These are phyloP conservation scores for Neoscelio sp. DNA, from an alignment of 2,888 invertebrate genomes.

Conservation along the genomic window DNA sequence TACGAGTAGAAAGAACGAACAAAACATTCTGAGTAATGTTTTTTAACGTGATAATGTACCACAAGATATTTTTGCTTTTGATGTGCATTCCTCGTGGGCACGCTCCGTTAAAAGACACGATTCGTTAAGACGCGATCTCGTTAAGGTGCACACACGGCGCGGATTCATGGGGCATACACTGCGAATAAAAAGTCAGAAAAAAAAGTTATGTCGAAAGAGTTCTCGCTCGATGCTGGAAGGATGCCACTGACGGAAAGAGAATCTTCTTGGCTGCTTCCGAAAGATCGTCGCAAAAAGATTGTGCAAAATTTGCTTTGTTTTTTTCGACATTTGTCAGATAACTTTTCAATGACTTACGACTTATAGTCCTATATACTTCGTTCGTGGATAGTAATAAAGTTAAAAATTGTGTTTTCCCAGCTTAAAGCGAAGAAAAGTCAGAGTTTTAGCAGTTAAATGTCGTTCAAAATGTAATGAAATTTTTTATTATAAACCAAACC, in stretches of 20 bases:
- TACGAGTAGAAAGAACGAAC: background rate
- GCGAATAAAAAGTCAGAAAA: slow-evolving; percentile 21
- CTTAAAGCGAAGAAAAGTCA: slow-evolving; percentile 30
- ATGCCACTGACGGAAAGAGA: slow-evolving; percentile 31
- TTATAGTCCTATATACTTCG: slow-evolving; percentile 61
- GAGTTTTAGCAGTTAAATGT: background rate
- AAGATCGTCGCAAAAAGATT: slow-evolving; percentile 57
- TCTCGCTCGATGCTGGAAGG: slow-evolving; percentile 44
- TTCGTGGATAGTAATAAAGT: slow-evolving; percentile 44
- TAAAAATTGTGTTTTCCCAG: slow-evolving; percentile 27
- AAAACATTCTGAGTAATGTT: slow-evolving; percentile 29
- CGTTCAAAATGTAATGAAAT: background rate
- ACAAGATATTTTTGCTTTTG: slow-evolving; percentile 30
- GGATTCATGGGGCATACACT: slow-evolving; percentile 52
- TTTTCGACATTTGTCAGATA: slow-evolving; percentile 56
- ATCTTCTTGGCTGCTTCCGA: slow-evolving; percentile 42
- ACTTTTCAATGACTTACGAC: slow-evolving; percentile 65
- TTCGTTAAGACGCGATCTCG: slow-evolving; percentile 59
- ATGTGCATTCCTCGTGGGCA: slow-evolving; percentile 43
- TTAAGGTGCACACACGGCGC: slow-evolving; percentile 60
- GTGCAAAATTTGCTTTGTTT: slow-evolving; percentile 55
- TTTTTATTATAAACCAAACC: too few species aligned
- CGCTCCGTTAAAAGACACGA: slow-evolving; percentile 60
- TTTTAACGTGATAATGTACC: slow-evolving; percentile 26
- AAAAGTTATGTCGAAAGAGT: slow-evolving; percentile 42